Conservation (phyloP, 2,888 invertebrate genomes). For the Helleia helle region DNA sequence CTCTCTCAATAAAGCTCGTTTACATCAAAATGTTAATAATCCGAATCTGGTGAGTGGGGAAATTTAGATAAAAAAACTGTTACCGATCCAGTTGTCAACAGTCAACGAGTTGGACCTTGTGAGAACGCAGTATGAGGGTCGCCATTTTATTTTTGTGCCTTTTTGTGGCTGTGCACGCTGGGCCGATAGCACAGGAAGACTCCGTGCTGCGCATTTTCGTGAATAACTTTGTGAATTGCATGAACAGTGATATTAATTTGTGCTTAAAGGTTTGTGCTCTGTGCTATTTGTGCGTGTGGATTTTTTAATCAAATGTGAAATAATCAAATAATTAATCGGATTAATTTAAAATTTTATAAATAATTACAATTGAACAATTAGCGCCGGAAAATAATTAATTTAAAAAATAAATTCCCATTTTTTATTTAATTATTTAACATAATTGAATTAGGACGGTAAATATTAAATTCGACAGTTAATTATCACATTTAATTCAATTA, state of each 20-base stretch:
- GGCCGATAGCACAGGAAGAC: conserved; percentile 46
- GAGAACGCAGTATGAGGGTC: conserved; percentile 44
- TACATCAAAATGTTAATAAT: conserved; percentile 60
- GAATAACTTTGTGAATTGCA: conserved; percentile 52
- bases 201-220: conserved; percentile 43
- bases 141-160: conserved; percentile 46
- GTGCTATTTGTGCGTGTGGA: too few species aligned
- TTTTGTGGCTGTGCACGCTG: conserved; percentile 38
- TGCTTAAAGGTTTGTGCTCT: conserved; percentile 55
- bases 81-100: conserved; percentile 51
- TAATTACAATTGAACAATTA: too few species aligned
- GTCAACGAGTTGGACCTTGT: conserved; percentile 46
- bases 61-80: conserved; percentile 62
- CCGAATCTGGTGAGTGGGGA: conserved; percentile 50
- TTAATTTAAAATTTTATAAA: too few species aligned
- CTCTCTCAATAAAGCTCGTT: conserved; percentile 25
- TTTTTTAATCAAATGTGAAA: too few species aligned
- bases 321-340: too few species aligned
- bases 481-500: too few species aligned
- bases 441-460: too few species aligned
- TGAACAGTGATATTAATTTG: conserved; percentile 55
- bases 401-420: too few species aligned
- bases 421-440: too few species aligned
- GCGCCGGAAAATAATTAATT: too few species aligned
- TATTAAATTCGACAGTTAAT: too few species aligned